Conservation (phyloP, 1,140 invertebrate species). For the Drosophila santomea region DNA sequence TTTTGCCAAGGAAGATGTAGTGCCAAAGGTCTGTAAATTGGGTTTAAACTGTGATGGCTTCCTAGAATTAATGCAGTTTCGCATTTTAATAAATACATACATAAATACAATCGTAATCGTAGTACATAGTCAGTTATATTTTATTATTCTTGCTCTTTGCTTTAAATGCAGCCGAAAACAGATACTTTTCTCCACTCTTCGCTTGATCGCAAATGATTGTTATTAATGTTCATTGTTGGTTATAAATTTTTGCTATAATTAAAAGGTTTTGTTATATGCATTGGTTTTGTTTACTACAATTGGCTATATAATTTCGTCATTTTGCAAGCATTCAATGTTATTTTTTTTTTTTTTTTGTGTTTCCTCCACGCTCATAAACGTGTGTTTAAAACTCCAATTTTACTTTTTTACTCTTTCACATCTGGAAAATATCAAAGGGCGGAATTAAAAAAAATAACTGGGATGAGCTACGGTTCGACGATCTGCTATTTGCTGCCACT, state of each 20-base stretch:
- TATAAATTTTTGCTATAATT: constrained; percentile 70
- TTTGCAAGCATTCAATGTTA: constrained; percentile 49
- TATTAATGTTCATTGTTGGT: constrained; percentile 41
- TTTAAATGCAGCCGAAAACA: constrained; percentile 78
- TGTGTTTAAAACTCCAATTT: constrained; percentile 42
- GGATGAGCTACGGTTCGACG: constrained; percentile 34
- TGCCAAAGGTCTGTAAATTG: constrained; percentile 28
- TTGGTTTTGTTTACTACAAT: constrained; percentile 62
- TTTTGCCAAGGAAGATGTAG: constrained; percentile 5
- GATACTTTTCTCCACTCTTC: constrained; percentile 47
- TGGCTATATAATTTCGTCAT: constrained; percentile 63
- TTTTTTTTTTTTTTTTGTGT: constrained; percentile 34
- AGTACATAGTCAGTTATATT: constrained; percentile 74
- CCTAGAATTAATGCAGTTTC: constrained; percentile 73
- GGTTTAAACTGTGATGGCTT: constrained; percentile 30
- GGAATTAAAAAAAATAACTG: constrained; percentile 29
- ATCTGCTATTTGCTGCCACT: constrained; percentile 48
- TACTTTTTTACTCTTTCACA: background rate
- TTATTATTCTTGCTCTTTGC: constrained; percentile 19
- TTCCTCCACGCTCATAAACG: constrained; percentile 39
- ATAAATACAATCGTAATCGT: constrained; percentile 77
- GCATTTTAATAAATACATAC: constrained; percentile 74
- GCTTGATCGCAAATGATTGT: constrained; percentile 58
- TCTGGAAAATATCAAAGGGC: constrained; percentile 24
- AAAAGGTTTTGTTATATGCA: constrained; percentile 60